phyloP scores from a whole-genome alignment of 2,797 vertebrate genomes.

The Caiman crocodilus region DNA sequence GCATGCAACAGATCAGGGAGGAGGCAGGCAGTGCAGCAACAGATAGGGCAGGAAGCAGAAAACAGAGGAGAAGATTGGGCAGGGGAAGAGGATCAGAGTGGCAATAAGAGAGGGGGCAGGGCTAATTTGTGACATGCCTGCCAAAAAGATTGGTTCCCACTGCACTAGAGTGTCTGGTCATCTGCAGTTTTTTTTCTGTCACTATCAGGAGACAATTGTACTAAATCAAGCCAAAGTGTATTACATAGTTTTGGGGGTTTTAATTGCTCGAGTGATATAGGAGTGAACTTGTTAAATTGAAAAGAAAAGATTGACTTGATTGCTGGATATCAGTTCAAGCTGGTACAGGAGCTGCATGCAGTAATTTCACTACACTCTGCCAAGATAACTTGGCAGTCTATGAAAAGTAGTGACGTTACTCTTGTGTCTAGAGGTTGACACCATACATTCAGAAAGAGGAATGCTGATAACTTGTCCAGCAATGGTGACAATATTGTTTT shows the following conservation, averaged over 20 bases:
- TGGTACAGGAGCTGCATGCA: background rate
- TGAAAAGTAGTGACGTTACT: background rate
- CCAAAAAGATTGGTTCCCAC: too few relatives aligned
- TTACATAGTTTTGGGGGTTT: background rate
- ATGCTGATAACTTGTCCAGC: background rate
- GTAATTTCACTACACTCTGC: background rate
- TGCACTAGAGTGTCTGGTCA: background rate
- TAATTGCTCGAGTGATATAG: background rate
- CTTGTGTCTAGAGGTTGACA: background rate
- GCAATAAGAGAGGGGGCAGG: too few relatives aligned
- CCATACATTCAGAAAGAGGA: background rate
- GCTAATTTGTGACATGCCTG: too few relatives aligned
- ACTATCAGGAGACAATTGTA: background rate
- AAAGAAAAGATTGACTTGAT: background rate
- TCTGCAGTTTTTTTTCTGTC: background rate
- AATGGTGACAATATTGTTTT: background rate
- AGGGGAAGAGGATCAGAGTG: too few relatives aligned
- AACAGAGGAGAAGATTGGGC: too few relatives aligned
- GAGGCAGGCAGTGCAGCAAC: too few relatives aligned
- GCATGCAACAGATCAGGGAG: too few relatives aligned
- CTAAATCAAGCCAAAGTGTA: background rate
- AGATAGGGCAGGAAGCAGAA: too few relatives aligned
- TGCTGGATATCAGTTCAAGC: background rate
- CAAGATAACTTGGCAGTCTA: background rate
- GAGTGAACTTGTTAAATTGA: background rate